Conservation (phyloP, 2,888 invertebrate species). For the Venusia cambrica region DNA sequence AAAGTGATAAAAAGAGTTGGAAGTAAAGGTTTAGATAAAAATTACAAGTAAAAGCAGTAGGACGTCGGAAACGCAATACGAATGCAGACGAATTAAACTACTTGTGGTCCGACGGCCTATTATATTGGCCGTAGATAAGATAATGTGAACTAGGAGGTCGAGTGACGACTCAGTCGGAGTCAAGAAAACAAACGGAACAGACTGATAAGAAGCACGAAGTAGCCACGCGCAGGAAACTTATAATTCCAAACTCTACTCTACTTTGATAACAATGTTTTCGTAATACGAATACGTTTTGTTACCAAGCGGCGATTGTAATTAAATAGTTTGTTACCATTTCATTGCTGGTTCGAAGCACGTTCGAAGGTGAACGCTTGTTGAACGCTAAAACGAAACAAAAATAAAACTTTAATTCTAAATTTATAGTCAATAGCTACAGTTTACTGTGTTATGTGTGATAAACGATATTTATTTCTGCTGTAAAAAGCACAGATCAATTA, state of each 20-base stretch:
- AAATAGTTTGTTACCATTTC: constrained; percentile 7
- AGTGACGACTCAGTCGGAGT: constrained; percentile 55
- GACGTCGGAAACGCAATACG: constrained; percentile 43
- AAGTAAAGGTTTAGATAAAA: constrained; percentile 18
- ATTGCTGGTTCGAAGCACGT: constrained; percentile 6
- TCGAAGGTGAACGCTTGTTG: too few relatives aligned
- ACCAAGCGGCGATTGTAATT: constrained; percentile 20
- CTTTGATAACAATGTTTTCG: constrained; percentile 32
- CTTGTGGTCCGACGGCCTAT: constrained; percentile 66
- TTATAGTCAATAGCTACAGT: too few relatives aligned
- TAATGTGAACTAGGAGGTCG: constrained; percentile 69
- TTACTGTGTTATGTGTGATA: too few relatives aligned
- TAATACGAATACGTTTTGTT: constrained; percentile 24
- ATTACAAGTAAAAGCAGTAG: constrained; percentile 16
- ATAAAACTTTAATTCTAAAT: too few relatives aligned
- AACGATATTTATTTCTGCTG: too few relatives aligned
- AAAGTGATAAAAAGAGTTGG: constrained; percentile 3
- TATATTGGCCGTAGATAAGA: constrained; percentile 77
- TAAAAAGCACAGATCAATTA: too few relatives aligned
- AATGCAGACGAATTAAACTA: constrained; percentile 56
- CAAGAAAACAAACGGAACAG: constrained; percentile 71
- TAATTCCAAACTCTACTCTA: constrained; percentile 37
- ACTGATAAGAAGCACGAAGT: constrained; percentile 74
- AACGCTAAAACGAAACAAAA: constrained; percentile 6
- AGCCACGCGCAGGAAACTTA: constrained; percentile 64